phyloP scores from a whole-genome alignment of 1,140 invertebrate genomes.

The Procambarus clarkii region DNA sequence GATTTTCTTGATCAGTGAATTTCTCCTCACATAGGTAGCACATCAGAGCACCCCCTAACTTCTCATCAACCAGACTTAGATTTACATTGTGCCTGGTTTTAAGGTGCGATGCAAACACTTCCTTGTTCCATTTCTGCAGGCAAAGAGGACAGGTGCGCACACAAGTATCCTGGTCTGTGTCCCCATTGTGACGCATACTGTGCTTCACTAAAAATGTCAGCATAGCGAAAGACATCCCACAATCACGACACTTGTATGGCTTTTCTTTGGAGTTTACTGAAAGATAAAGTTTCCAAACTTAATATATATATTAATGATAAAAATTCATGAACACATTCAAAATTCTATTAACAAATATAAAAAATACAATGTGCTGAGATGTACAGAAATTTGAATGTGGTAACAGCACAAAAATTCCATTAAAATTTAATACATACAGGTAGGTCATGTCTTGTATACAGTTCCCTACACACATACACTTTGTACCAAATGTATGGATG shows the following conservation, averaged over 20 bases:
- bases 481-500: too few species aligned
- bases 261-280: constrained; percentile 69
- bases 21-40: constrained; percentile 68
- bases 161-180: constrained; percentile 53
- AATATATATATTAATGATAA: not conserved
- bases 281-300: not conserved
- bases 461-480: too few species aligned
- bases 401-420: too few species aligned
- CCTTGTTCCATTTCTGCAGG: constrained; percentile 62
- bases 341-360: not conserved
- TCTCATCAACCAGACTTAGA: constrained; percentile 67
- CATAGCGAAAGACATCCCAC: constrained; percentile 71
- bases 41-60: constrained; percentile 34
- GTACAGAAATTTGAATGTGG: not conserved
- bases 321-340: not conserved
- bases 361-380: not conserved
- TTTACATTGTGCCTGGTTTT: constrained; percentile 65
- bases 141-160: constrained; percentile 69
- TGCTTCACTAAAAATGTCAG: constrained; percentile 71
- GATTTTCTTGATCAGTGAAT: constrained; percentile 66
- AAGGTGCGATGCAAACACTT: constrained; percentile 66
- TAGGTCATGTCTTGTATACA: too few species aligned
- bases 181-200: constrained; percentile 67
- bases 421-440: too few species aligned
- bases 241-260: constrained; percentile 72